Base-by-base conservation (phyloP, 2,113 vertebrate genomes). In the Pica pica region DNA sequence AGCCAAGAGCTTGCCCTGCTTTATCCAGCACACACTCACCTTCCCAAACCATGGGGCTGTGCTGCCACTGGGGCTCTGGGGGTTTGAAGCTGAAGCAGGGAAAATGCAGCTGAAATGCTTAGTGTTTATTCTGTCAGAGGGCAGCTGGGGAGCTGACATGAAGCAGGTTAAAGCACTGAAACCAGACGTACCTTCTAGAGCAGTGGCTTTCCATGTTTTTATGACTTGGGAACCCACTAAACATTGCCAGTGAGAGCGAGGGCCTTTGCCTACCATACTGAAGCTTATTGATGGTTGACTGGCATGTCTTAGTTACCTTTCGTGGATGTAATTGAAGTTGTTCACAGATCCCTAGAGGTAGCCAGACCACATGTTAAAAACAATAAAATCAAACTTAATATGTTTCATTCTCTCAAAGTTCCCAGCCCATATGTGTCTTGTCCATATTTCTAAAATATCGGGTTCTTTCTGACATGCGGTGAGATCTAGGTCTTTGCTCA, bases 141-240 rank as follows among this genome's bases (percentile, higher is more conserved):
- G 60, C 33, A 41, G 74, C 87, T 61, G 87, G 46, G 41, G 67
- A 85, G 1, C 55, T 85, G 90, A 91, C 88, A 83, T 57, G 93
- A 93, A 95, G 67, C 92, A 94, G 92, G 82, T 74, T 83, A 63
- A 74, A 96, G 77, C 46, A 15, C 41, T 90, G 82, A 89, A 89
- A 74, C 37, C 84, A 95, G 91, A 59, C 1, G 1, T 49, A 37
- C 75, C 55, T 94, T 95, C 89, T 92, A 74, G 88, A 95, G 68
- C 63, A 53, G 63, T 16, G 22, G 18, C 52, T 90, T 90, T 83
- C 83, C 44, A 7, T 63, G 86, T 57, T 93, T 96, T 92, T 90
- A 67, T 92, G 75, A 27, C 63, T 86, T 86, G 79, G 60, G 88
- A 94, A 65, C 14, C 19, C 42, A 37, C 42, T 70, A 42, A 90